Conservation (phyloP, 2,113 vertebrate species). For the Poeciliopsis occidentalis region DNA sequence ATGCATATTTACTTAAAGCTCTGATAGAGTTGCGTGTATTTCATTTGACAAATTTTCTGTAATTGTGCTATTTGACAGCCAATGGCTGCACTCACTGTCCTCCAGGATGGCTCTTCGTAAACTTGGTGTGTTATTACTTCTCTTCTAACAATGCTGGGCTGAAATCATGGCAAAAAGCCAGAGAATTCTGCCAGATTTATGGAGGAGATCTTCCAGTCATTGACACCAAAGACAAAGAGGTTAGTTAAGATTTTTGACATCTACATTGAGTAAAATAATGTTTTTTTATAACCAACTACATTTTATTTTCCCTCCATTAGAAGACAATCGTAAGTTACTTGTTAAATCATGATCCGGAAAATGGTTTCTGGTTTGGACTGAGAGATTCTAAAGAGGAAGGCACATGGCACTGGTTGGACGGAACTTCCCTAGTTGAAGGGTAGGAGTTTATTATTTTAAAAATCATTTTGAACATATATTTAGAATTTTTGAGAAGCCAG, state of each 20-base stretch:
- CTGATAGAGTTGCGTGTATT: not conserved
- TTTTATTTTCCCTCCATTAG: conserved; percentile 32
- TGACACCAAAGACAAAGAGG: conserved; percentile 57
- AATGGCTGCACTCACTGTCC: conserved; percentile 54
- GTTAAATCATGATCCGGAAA: not conserved
- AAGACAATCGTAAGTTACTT: conserved; percentile 31
- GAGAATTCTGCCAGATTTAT: conserved; percentile 40
- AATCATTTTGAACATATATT: no score
- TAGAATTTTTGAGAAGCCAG: no score
- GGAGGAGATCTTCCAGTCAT: conserved; percentile 61
- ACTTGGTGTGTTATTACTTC: conserved; percentile 59
- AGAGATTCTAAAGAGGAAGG: conserved; percentile 31
- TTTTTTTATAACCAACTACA: not conserved
- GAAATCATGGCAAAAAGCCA: conserved; percentile 42
- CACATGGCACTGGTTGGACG: conserved; percentile 66
- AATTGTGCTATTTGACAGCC: conserved; percentile 34
- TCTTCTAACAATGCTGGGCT: fast-evolving
- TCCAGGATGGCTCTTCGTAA: conserved; percentile 46
- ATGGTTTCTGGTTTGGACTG: conserved; percentile 67
- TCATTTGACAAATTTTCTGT: not conserved
- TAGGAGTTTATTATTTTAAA: conserved; percentile 16
- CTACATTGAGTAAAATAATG: not conserved
- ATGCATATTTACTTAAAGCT: not conserved
- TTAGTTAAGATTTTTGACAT: not conserved
- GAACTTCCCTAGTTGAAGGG: conserved; percentile 38